These are phyloP conservation scores for Upupa epops DNA, from an alignment of 2,113 vertebrate species.

Conservation along the genomic window DNA sequence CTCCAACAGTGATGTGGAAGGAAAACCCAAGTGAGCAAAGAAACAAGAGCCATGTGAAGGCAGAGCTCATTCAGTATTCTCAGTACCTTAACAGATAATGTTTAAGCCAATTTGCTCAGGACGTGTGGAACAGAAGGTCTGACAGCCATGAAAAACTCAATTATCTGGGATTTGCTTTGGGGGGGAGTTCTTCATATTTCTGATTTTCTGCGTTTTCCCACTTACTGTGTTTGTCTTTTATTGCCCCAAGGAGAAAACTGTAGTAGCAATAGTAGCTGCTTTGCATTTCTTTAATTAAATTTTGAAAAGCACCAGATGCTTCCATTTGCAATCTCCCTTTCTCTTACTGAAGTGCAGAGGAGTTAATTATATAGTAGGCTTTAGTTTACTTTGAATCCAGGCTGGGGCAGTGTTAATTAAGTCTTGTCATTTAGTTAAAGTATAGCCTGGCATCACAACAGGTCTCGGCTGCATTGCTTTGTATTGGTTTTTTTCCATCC, in stretches of 20 bases:
- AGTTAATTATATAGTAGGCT: slow-evolving; percentile 18
- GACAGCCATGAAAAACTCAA: not conserved
- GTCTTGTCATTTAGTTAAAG: slow-evolving; percentile 16
- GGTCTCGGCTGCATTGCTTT: not conserved
- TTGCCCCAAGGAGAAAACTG: slow-evolving; percentile 12
- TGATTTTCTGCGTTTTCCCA: not conserved
- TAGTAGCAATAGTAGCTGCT: slow-evolving; percentile 22
- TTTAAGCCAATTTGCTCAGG: not conserved
- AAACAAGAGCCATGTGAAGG: not conserved
- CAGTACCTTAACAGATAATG: not conserved
- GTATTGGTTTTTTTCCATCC: not conserved
- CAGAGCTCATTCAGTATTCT: not conserved
- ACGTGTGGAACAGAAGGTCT: not conserved
- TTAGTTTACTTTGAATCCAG: slow-evolving; percentile 35
- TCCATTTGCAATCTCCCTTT: slow-evolving; percentile 1
- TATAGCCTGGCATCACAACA: slow-evolving; percentile 12
- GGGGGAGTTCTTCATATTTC: not conserved
- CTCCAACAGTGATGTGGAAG: not conserved
- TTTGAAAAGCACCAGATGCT: slow-evolving; percentile 35
- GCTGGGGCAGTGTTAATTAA: slow-evolving; percentile 32
- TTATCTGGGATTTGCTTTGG: not conserved
- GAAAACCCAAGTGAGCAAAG: not conserved
- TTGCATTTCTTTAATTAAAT: slow-evolving; percentile 54
- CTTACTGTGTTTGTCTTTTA: slow-evolving; percentile 7
- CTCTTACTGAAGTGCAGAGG: slow-evolving; percentile 1